Conservation (phyloP, 2,888 invertebrate species). For the Latrodectus hesperus region DNA sequence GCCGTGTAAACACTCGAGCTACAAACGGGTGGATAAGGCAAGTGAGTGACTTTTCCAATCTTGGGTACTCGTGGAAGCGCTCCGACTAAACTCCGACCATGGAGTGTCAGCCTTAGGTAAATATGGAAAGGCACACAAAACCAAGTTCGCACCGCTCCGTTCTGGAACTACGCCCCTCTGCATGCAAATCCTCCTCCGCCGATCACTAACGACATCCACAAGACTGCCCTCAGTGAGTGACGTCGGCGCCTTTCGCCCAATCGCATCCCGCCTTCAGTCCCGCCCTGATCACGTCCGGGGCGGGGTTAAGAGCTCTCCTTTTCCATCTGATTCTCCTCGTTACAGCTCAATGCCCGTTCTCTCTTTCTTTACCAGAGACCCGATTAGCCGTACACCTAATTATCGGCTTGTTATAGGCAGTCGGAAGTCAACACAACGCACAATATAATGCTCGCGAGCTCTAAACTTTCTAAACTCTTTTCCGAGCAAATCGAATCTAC, state of each 20-base stretch:
- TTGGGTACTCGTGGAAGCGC: constrained; percentile 58
- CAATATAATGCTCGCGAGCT: constrained; percentile 27
- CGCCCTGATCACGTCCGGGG: constrained; percentile 61
- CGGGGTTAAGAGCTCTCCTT: constrained; percentile 35
- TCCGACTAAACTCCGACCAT: constrained; percentile 59
- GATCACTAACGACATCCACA: constrained; percentile 42
- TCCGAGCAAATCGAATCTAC: constrained; percentile 4
- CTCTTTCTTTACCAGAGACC: constrained; percentile 22
- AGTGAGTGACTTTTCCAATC: constrained; percentile 62
- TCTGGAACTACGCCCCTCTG: constrained; percentile 59
- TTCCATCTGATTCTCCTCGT: constrained; percentile 41
- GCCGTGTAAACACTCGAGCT: constrained; percentile 64
- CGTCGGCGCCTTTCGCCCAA: constrained; percentile 49
- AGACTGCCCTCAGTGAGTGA: constrained; percentile 34
- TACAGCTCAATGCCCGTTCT: constrained; percentile 34
- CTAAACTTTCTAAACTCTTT: constrained; percentile 31
- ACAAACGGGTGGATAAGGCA: constrained; percentile 29
- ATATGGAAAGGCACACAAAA: constrained; percentile 69
- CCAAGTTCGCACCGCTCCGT: constrained; percentile 55
- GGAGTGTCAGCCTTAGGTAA: constrained; percentile 68
- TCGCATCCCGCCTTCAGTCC: constrained; percentile 26
- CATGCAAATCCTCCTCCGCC: constrained; percentile 65
- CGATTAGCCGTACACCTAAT: constrained; percentile 66
- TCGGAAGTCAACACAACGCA: constrained; percentile 57
- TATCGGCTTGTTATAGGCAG: constrained; percentile 66